Percentiles rank a stretch among this genome's conserved stretches.
These are phyloP conservation scores for Meteorus colon DNA, from an alignment of 2,888 invertebrate species.

Conservation along the genomic window DNA sequence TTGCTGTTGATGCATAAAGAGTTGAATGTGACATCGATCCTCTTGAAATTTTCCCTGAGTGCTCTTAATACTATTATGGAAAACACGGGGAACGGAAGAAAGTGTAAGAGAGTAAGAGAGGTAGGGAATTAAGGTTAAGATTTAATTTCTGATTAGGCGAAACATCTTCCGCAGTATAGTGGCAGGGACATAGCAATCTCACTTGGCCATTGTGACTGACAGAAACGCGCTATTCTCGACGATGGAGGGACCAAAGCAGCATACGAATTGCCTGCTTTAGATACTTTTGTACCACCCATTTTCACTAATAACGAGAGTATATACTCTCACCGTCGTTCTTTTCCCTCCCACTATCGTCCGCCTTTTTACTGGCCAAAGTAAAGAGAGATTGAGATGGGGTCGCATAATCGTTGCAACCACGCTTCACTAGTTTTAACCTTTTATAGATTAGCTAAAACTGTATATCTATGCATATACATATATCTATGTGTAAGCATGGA, in stretches of 20 bases:
- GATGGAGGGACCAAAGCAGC: constrained; percentile 69
- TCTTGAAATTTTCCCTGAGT: constrained; percentile 29
- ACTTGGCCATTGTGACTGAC: constrained; percentile 71
- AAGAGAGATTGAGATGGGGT: constrained; percentile 16
- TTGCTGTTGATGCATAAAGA: not conserved
- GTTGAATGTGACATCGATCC: constrained; percentile 29
- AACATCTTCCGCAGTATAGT: constrained; percentile 55
- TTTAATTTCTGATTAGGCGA: constrained; percentile 72
- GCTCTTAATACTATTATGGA: not conserved
- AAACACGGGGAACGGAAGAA: not conserved
- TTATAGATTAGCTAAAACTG: constrained; percentile 7
- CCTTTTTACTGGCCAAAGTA: not conserved
- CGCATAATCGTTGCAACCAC: constrained; percentile 13
- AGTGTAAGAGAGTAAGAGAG: constrained; percentile 25
- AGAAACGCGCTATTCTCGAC: constrained; percentile 68
- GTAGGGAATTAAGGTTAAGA: constrained; percentile 68
- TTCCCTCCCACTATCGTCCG: not conserved
- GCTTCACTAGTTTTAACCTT: constrained; percentile 17
- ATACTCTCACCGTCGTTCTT: not conserved
- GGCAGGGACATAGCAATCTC: constrained; percentile 61
- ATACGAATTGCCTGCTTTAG: constrained; percentile 71
- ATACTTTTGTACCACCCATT: constrained; percentile 60
- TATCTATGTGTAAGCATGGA: not conserved
- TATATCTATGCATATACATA: not conserved
- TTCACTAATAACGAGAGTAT: constrained; percentile 60